Evolutionary conservation across 2,888 invertebrate species (phyloP).

Genomic region (Andrena fulva): DNA sequence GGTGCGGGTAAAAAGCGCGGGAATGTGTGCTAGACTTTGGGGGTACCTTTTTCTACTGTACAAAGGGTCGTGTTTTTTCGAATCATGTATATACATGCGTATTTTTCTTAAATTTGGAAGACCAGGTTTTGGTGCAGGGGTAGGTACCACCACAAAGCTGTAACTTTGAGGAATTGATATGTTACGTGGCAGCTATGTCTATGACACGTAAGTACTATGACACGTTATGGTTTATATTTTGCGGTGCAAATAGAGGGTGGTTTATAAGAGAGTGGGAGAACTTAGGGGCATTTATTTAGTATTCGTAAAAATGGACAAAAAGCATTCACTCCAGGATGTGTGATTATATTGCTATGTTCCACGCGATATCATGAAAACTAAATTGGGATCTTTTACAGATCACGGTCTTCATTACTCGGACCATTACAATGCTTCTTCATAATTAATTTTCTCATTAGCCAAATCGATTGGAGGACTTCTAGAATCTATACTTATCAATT

Average conservation of each 20-base stretch:
- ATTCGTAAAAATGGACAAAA: too few relatives aligned
- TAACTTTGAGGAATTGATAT: background rate
- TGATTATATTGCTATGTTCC: too few relatives aligned
- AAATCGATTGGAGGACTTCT: too few relatives aligned
- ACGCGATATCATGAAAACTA: too few relatives aligned
- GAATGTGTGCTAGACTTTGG: constrained; percentile 8
- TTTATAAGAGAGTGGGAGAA: background rate
- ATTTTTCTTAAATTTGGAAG: background rate
- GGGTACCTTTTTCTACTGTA: background rate
- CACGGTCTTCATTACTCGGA: too few relatives aligned
- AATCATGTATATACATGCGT: background rate
- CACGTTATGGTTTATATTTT: background rate
- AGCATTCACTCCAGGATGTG: too few relatives aligned
- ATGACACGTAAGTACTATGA: background rate
- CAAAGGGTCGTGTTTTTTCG: background rate
- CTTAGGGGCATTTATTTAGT: too few relatives aligned
- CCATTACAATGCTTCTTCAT: too few relatives aligned
- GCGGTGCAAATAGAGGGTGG: background rate
- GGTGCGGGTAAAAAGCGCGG: constrained; percentile 42
- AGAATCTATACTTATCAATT: too few relatives aligned
- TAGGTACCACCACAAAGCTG: background rate
- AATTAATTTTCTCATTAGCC: too few relatives aligned
- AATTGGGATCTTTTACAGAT: too few relatives aligned
- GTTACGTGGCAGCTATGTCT: background rate
- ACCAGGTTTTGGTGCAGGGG: background rate